These are phyloP conservation scores for Staurois parvus DNA, from an alignment of 2,797 vertebrate species.

Conservation along the genomic window DNA sequence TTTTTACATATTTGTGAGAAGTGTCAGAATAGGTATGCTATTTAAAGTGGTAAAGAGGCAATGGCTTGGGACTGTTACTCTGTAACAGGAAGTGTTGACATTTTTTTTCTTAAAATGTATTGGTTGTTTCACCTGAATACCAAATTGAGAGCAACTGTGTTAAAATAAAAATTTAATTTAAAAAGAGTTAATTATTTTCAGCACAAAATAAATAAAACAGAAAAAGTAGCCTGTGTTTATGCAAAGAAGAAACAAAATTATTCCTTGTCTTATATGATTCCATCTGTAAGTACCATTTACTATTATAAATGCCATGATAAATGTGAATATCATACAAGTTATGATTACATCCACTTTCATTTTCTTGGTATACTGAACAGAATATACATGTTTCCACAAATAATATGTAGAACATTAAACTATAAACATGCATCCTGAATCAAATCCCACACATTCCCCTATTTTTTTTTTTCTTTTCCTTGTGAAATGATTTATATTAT, in stretches of 20 bases:
- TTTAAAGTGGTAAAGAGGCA: too few relatives aligned
- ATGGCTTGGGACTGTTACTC: too few relatives aligned
- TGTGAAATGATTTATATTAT: constrained; percentile 56
- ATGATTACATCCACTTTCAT: not conserved
- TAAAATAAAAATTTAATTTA: too few relatives aligned
- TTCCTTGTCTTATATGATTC: not conserved
- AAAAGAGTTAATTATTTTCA: too few relatives aligned
- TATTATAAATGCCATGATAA: not conserved
- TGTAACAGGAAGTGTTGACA: too few relatives aligned
- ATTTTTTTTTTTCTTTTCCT: not conserved
- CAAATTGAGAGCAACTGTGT: too few relatives aligned
- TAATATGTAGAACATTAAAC: constrained; percentile 19
- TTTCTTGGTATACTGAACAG: not conserved
- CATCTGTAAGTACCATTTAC: not conserved
- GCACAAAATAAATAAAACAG: too few relatives aligned
- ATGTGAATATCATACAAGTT: not conserved
- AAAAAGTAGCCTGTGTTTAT: not conserved
- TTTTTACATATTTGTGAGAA: too few relatives aligned
- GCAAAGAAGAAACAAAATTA: not conserved
- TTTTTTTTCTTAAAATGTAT: too few relatives aligned
- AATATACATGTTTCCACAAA: constrained; percentile 18
- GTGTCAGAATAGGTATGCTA: too few relatives aligned
- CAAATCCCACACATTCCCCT: not conserved
- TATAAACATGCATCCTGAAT: constrained; percentile 3
- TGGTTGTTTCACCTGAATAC: too few relatives aligned